A percentile compares a stretch with the other conserved stretches of the same genome.
Evolutionary conservation across 2,113 vertebrate species (phyloP).

Genomic region (Sceloporus undulatus): DNA sequence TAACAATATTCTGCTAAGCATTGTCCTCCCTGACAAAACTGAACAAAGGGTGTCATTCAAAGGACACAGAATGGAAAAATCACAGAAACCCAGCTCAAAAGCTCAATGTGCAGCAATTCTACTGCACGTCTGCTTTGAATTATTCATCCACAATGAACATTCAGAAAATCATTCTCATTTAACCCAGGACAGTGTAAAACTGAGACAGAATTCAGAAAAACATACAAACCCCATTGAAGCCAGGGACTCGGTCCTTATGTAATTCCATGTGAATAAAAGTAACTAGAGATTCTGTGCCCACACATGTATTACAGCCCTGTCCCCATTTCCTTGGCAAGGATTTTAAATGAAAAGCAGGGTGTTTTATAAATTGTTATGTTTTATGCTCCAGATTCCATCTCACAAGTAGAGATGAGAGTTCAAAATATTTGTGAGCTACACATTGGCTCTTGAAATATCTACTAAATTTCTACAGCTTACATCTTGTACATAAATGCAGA

Average conservation of each 20-base stretch:
- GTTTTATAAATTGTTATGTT: neutral
- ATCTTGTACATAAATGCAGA: neutral
- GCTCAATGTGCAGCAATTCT: neutral
- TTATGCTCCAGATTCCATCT: neutral
- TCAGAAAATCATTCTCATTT: neutral
- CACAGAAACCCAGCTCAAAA: neutral
- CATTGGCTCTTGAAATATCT: neutral
- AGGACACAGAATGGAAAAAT: slow-evolving; percentile 11
- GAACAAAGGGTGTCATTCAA: slow-evolving; percentile 60
- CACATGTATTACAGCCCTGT: neutral
- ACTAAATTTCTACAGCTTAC: neutral
- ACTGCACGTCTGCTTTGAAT: neutral
- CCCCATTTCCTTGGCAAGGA: neutral
- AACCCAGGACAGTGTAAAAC: neutral
- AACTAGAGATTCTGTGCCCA: neutral
- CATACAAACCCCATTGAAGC: neutral
- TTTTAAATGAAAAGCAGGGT: neutral
- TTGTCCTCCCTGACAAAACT: slow-evolving; percentile 37
- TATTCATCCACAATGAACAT: neutral
- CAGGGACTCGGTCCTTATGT: neutral
- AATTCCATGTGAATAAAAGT: neutral
- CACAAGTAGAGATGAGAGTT: neutral
- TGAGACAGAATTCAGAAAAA: neutral
- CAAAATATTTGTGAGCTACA: neutral
- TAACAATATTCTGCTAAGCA: slow-evolving; percentile 53